A percentile compares a stretch with the other conserved stretches of the same genome.
Evolutionary conservation across 2,888 invertebrate genomes (phyloP).

Genomic region (Hemicrepidius hirtus): DNA sequence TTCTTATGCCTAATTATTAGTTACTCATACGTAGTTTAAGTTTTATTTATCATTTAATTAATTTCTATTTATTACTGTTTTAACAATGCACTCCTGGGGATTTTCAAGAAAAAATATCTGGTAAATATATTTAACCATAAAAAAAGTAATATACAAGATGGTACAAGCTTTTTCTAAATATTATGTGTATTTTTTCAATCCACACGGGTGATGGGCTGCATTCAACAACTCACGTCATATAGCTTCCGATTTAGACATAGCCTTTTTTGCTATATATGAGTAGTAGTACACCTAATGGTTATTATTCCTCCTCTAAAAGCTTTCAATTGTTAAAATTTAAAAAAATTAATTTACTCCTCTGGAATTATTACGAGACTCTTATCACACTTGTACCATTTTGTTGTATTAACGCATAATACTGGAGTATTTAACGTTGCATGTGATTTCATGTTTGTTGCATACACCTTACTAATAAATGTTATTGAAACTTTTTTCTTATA

Average conservation of each 20-base stretch:
- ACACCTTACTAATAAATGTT: not conserved
- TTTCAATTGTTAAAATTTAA: too few species aligned
- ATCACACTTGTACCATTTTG: conserved; percentile 1
- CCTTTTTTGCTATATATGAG: too few species aligned
- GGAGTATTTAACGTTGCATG: conserved; percentile 1
- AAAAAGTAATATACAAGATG: not conserved
- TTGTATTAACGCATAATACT: not conserved
- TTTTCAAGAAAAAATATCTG: conserved; percentile 42
- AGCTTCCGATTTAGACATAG: too few species aligned
- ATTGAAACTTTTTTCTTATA: too few species aligned
- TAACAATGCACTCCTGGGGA: conserved; percentile 49
- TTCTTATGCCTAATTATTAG: conserved; percentile 61
- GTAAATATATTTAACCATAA: conserved; percentile 43
- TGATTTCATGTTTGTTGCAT: not conserved
- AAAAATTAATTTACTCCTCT: too few species aligned
- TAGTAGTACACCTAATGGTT: too few species aligned
- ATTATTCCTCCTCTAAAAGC: too few species aligned
- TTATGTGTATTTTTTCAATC: too few species aligned
- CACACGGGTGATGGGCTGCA: too few species aligned
- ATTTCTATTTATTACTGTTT: conserved; percentile 45
- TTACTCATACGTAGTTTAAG: conserved; percentile 54
- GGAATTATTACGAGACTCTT: too few species aligned
- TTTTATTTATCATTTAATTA: conserved; percentile 40
- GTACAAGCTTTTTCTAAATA: not conserved
- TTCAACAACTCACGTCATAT: too few species aligned